Percentiles rank a stretch among this genome's conserved stretches.
These are phyloP conservation scores for Saimiri boliviensis DNA, from an alignment of 2,113 vertebrate genomes.

Conservation along the genomic window DNA sequence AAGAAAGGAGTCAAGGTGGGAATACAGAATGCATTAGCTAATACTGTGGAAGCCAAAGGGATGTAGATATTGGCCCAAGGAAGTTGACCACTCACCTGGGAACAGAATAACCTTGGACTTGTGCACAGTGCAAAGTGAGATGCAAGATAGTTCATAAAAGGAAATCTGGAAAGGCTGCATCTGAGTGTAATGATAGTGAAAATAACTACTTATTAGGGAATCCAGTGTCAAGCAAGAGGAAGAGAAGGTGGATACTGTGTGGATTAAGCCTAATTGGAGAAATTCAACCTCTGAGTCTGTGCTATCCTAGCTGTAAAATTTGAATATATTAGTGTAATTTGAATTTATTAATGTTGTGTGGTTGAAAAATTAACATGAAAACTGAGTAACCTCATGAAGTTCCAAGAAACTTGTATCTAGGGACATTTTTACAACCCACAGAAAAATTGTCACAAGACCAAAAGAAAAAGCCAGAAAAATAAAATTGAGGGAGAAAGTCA, in stretches of 20 bases:
- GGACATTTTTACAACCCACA: not conserved
- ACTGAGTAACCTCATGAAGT: not conserved
- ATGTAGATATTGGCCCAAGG: not conserved
- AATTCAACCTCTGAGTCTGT: not conserved
- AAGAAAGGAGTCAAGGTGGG: not conserved
- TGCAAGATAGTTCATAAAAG: not conserved
- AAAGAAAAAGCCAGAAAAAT: not conserved
- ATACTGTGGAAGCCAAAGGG: not conserved
- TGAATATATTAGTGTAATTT: not conserved
- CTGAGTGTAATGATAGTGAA: not conserved
- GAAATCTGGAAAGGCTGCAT: not conserved
- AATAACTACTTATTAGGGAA: not conserved
- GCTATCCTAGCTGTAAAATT: not conserved
- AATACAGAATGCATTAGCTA: not conserved
- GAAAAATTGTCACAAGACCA: not conserved
- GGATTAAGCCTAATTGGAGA: not conserved
- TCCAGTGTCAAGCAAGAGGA: not conserved
- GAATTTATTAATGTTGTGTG: not conserved
- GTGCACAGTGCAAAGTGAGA: not conserved
- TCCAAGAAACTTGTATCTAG: not conserved
- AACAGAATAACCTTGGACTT: not conserved
- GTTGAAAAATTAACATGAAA: conserved; percentile 12
- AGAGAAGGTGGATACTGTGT: no score
- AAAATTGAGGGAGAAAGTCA: not conserved
- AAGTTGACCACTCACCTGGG: not conserved